These are phyloP conservation scores for Chelonoidis abingdonii DNA, from an alignment of 2,113 vertebrate genomes.

Conservation along the genomic window DNA sequence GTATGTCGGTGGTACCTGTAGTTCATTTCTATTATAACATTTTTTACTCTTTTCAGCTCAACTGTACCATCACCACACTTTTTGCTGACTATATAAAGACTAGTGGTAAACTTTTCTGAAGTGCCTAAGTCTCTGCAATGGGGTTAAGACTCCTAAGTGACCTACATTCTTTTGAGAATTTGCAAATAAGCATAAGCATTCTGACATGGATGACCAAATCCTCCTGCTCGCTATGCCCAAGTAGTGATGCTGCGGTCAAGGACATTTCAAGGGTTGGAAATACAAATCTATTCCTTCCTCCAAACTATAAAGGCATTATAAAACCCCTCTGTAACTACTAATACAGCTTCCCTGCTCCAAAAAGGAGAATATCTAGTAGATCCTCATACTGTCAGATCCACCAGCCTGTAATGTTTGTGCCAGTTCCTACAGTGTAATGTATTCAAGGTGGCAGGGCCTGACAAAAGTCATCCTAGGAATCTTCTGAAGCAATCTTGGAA, in stretches of 20 bases:
- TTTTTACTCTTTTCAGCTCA: not conserved
- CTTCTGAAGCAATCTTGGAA: not conserved
- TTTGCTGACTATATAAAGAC: not conserved
- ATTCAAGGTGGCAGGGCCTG: not conserved
- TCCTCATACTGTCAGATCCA: not conserved
- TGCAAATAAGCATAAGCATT: not conserved
- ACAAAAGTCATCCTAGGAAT: not conserved
- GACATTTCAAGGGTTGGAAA: not conserved
- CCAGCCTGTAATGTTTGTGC: conserved; percentile 1
- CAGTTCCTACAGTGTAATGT: not conserved
- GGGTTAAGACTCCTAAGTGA: not conserved
- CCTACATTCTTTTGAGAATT: not conserved
- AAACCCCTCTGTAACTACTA: not conserved
- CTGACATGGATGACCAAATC: not conserved
- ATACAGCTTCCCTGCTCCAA: not conserved
- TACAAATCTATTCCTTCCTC: not conserved
- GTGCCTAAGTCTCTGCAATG: not conserved
- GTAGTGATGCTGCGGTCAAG: not conserved
- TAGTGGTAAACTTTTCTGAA: not conserved
- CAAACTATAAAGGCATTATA: not conserved
- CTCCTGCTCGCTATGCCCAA: not conserved
- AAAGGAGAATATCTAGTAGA: not conserved
- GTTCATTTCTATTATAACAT: not conserved
- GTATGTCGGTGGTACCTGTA: not conserved
- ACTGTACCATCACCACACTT: not conserved